Conservation (phyloP, 1,140 invertebrate genomes). For the Neodiprion pinetum region DNA sequence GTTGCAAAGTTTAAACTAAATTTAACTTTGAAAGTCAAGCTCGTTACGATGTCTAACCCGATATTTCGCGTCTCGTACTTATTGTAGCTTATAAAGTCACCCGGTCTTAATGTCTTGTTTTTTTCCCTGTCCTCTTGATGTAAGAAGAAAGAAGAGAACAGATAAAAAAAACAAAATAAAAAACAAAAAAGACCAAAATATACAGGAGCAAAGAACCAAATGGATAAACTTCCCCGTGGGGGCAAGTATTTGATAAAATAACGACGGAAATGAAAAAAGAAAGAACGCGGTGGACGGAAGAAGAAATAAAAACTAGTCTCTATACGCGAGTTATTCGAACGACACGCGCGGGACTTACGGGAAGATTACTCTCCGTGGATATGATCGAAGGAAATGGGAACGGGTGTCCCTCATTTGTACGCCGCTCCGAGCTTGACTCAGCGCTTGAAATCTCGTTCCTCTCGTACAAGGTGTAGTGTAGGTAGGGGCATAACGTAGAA, state of each 20-base stretch:
- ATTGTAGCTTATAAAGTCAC: no score
- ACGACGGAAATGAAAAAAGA: neutral
- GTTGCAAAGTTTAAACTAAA: neutral
- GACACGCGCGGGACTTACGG: neutral
- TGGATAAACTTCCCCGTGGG: no score
- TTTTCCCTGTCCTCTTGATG: no score
- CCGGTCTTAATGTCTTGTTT: no score
- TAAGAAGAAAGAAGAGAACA: neutral
- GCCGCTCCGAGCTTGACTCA: no score
- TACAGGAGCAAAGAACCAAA: no score
- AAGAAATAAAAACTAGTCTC: neutral
- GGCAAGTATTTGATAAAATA: no score
- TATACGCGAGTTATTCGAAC: neutral
- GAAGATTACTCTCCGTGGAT: neutral
- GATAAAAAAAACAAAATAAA: neutral
- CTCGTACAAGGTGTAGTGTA: no score
- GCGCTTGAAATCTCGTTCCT: no score
- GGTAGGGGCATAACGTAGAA: no score
- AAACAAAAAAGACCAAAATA: neutral
- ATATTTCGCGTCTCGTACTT: neutral
- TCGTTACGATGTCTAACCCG: neutral
- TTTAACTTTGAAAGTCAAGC: neutral
- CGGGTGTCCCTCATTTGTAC: no score
- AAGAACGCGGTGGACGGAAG: neutral
- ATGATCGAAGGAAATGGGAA: neutral